Evolutionary conservation across 2,113 vertebrate genomes (phyloP), one percentile per base, ranked within the genome.

Genomic region (Pluvianellus socialis): DNA sequence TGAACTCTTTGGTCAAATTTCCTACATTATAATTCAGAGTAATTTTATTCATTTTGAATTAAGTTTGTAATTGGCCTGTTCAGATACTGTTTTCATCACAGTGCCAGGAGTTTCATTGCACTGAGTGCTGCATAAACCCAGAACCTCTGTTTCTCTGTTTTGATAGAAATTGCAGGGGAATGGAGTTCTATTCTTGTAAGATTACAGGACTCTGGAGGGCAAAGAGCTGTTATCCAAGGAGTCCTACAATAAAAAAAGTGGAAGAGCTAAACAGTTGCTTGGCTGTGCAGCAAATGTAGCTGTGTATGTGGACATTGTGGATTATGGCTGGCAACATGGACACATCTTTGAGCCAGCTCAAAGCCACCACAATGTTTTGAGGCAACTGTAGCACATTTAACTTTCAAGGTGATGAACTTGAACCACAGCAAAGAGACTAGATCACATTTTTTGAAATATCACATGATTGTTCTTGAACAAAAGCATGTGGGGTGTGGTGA

Each of bases 401-500:
- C 21, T 66, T 65, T 65, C 4, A 12, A 56, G 63, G 63, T 50
- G 68, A 38, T 24, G 33, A 84, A 42, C n/a, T 33, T 33, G 55
- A 81, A 49, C 9, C 42, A 30, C 61, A 62, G 70, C 16, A 62
- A 23, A 86, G 63, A 75, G 49, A 14, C 68, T 13, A 19, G 35
- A 38, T 76, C 7, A 4, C 2, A 0, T 28, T 53, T 44, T 71
- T 94, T 68, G 47, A 65, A n/a, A 3, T 35, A 11, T 10, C 45
- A 4, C 10, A 10, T 23, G n/a, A 11, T 19, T 50, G 10, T 40
- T 63, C 44, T 23, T 47, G 68, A 63, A 21, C 50, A 22, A 19
- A 13, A 13, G 42, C 3, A 4, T 28, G 59, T 15, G 23, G 26
- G 45, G 4, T 65, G 35, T 1, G 0, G 32, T n/a, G 35, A 12